A percentile compares a stretch with the other conserved stretches of the same genome.
Conservation (phyloP, 2,888 invertebrate genomes). For the Morpho helenor region DNA sequence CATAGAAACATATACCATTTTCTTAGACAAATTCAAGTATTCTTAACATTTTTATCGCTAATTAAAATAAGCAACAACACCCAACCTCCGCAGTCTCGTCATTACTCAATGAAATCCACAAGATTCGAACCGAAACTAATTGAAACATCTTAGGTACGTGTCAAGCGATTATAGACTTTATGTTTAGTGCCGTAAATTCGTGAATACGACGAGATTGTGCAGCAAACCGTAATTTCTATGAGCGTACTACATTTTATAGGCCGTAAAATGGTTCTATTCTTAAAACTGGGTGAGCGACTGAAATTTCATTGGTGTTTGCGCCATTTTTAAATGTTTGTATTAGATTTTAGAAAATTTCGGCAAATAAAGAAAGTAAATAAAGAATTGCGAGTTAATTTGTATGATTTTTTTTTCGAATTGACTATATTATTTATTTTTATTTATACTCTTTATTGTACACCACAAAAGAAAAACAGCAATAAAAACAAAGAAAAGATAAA, state of each 20-base stretch:
- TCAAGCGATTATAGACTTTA: constrained; percentile 12
- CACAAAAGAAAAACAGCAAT: too few species aligned
- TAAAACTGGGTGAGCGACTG: constrained; percentile 19
- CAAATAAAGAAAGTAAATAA: not conserved
- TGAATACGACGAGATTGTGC: constrained; percentile 10
- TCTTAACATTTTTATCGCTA: constrained; percentile 14
- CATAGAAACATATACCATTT: not conserved
- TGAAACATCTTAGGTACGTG: constrained; percentile 18
- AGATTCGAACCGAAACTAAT: constrained; percentile 22
- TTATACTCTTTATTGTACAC: too few species aligned
- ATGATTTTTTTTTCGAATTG: not conserved
- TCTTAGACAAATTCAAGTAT: constrained; percentile 3
- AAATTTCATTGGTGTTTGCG: constrained; percentile 20
- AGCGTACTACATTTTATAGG: constrained; percentile 31
- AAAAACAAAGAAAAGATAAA: too few species aligned
- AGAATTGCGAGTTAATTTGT: not conserved
- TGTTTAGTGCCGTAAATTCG: not conserved
- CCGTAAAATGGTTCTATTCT: constrained; percentile 32
- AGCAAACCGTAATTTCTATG: constrained; percentile 20
- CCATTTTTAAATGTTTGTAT: constrained; percentile 1
- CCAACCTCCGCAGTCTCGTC: constrained; percentile 15
- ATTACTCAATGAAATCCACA: constrained; percentile 16
- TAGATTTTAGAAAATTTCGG: not conserved
- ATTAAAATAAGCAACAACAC: constrained; percentile 15
- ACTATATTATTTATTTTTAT: too few species aligned